phyloP scores from a whole-genome alignment of 2,113 vertebrate genomes.

The Rousettus leschenaultii region DNA sequence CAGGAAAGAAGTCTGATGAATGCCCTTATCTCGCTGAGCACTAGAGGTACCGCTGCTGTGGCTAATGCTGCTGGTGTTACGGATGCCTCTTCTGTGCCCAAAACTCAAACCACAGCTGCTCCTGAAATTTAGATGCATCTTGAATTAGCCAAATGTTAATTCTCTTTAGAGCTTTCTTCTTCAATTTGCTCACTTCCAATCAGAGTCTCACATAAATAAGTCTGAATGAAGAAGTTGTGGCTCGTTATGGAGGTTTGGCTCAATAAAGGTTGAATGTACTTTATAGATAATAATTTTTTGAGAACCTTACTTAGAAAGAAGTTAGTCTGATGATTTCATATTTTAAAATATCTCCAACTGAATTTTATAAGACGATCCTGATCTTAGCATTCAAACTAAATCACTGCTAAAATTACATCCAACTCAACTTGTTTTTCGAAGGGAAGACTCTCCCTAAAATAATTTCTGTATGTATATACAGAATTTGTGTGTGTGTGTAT shows the following conservation, averaged over 20 bases:
- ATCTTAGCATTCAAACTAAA: not conserved
- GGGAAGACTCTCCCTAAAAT: not conserved
- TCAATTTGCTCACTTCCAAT: not conserved
- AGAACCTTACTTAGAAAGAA: not conserved
- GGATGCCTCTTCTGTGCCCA: not conserved
- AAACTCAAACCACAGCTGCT: not conserved
- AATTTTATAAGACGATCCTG: not conserved
- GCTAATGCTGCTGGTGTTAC: accelerated
- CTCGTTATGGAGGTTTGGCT: not conserved
- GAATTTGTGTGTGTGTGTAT: not conserved
- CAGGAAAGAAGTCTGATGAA: not conserved
- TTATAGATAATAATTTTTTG: not conserved
- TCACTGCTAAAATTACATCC: not conserved
- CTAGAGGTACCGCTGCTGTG: accelerated
- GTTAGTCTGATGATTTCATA: not conserved
- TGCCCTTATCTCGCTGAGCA: not conserved
- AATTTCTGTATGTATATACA: not conserved
- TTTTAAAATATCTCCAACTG: not conserved
- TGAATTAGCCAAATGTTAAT: not conserved
- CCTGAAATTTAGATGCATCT: not conserved
- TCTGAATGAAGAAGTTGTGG: not conserved
- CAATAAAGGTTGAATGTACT: not conserved
- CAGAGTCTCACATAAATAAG: not conserved
- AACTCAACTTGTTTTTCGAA: not conserved
- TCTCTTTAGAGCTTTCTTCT: not conserved